Evolutionary conservation across 2,113 vertebrate species (phyloP).

Genomic region (Lophochroa leadbeateri): DNA sequence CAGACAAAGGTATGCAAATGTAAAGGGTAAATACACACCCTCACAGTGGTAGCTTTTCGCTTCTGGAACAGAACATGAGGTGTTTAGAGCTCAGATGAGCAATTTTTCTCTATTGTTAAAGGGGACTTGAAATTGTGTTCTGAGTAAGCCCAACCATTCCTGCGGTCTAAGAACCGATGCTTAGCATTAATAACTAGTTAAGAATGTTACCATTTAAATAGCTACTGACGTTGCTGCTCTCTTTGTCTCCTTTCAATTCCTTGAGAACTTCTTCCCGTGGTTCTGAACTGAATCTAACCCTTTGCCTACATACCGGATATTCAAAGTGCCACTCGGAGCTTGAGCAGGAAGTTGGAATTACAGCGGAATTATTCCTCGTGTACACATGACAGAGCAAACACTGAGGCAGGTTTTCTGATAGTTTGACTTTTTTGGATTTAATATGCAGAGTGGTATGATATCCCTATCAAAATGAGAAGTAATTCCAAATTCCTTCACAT

Average conservation of each 20-base stretch:
- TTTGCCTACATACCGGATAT: background rate
- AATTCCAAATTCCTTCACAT: background rate
- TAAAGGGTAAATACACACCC: background rate
- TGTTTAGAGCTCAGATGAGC: background rate
- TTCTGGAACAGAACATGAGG: background rate
- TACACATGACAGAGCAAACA: background rate
- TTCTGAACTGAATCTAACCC: background rate
- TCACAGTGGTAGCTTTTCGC: background rate
- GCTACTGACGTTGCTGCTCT: background rate
- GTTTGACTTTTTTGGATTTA: background rate
- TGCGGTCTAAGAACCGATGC: background rate
- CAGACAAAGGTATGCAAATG: background rate
- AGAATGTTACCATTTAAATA: background rate
- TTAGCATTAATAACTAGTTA: background rate
- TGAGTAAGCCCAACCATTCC: background rate
- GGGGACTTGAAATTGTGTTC: background rate
- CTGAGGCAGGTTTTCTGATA: accelerated
- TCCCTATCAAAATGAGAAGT: background rate
- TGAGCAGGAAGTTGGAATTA: background rate
- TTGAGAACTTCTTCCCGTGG: background rate
- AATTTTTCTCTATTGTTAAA: background rate
- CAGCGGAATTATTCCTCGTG: accelerated
- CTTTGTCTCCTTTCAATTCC: background rate
- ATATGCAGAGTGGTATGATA: background rate
- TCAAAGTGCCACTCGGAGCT: background rate